Evolutionary conservation across 1,140 invertebrate species (phyloP).

Genomic region (Ips typographus): DNA sequence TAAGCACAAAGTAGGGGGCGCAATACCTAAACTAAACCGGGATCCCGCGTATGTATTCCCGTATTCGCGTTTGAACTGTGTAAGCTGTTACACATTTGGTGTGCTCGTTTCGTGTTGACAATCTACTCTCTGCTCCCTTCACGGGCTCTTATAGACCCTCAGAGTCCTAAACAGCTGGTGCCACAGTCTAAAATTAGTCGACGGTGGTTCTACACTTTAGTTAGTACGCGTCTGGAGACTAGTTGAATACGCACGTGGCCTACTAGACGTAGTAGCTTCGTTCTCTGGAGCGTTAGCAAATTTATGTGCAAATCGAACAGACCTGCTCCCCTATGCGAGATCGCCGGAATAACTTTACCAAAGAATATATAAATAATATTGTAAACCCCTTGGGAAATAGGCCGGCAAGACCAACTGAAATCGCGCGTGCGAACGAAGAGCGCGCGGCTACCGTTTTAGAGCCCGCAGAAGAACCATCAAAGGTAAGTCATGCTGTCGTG

Average conservation of each 20-base stretch:
- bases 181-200: slow-evolving; percentile 42
- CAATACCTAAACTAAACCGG: slow-evolving; percentile 31
- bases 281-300: slow-evolving; percentile 33
- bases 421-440: slow-evolving; percentile 41
- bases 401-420: slow-evolving; percentile 42
- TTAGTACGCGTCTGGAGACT: slow-evolving; percentile 29
- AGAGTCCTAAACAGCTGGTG: slow-evolving; percentile 39
- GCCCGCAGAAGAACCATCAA: slow-evolving; percentile 43
- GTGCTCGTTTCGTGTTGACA: slow-evolving; percentile 34
- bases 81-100: slow-evolving; percentile 33
- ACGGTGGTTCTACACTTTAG: slow-evolving; percentile 29
- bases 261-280: slow-evolving; percentile 21
- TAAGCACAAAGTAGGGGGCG: slow-evolving; percentile 41
- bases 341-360: slow-evolving; percentile 51
- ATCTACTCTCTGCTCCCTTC: slow-evolving; percentile 19
- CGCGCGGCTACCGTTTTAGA: slow-evolving; percentile 41
- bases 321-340: slow-evolving; percentile 51
- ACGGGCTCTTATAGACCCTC: slow-evolving; percentile 13
- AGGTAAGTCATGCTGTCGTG: slow-evolving; percentile 12
- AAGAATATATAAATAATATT: slow-evolving; percentile 52
- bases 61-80: slow-evolving; percentile 39
- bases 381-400: slow-evolving; percentile 49
- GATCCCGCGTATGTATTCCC: slow-evolving; percentile 42
- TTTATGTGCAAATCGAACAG: slow-evolving; percentile 45
- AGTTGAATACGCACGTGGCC: slow-evolving; percentile 32